Evolutionary conservation across 1,140 invertebrate species (phyloP), one percentile per base, ranked within the genome.

Genomic region (Pantala flavescens): DNA sequence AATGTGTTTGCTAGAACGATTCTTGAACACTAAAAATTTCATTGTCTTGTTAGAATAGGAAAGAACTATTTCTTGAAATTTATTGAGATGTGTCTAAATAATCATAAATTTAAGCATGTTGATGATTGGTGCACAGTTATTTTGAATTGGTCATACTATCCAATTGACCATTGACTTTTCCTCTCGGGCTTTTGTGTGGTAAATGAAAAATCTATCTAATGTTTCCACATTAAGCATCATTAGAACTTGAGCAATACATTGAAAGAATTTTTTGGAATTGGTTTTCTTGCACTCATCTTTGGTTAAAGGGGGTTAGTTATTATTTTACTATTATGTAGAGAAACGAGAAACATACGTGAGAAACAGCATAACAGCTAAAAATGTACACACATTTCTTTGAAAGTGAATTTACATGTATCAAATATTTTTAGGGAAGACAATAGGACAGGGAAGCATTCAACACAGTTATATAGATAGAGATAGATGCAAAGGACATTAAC

Each of bases 361-460:
- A 63, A 63, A 63, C 49, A 63, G 49, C 49, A 63, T 63, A 63
- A 63, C 49, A 63, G 49, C 49, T 63, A 63, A 63, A 36, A 63
- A 63, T 63, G 49, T 21, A 63, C 49, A 63, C n/a, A 63, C 49
- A 63, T 63, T 63, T 63, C 49, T 63, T 63, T 16, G 49, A 21
- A 63, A 63, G 49, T 63, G 49, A 63, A 63, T 63, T 63, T 63
- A 63, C 49, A 63, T 7, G 49, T 5, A 21, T 63, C 5, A 5
- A 63, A 63, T 63, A 63, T 21, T 63, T 63, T 63, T 63, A 63
- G 49, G 49, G 49, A 63, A 63, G 49, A 63, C 49, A 63, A 16
- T 63, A 21, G 49, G 49, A 21, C 49, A 63, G 49, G 49, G 49
- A 63, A 7, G 3, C 49, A 63, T 63, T 63, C n/a, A 63, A 63